These are phyloP conservation scores for Conger conger DNA, from an alignment of 2,113 vertebrate species.

Conservation along the genomic window DNA sequence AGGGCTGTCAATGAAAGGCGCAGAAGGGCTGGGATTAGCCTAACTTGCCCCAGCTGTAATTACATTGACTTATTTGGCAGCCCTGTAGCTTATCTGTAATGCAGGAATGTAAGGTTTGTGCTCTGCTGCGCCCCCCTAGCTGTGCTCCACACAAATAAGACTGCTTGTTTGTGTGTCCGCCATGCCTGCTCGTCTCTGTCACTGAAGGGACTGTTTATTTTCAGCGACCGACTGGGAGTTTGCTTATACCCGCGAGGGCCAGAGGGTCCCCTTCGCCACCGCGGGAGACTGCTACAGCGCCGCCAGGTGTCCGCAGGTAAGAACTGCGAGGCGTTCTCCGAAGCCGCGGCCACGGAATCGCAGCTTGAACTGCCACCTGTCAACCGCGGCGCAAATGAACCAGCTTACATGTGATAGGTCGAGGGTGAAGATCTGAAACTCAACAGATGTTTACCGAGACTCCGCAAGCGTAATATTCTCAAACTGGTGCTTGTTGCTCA, in stretches of 20 bases:
- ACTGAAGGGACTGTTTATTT: slow-evolving; percentile 11
- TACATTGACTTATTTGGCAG: slow-evolving; percentile 45
- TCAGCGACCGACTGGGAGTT: slow-evolving; percentile 92
- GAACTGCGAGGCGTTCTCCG: slow-evolving; percentile 31
- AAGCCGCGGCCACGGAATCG: too few relatives aligned
- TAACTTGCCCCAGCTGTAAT: slow-evolving; percentile 49
- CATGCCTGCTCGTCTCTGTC: not conserved
- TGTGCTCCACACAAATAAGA: not conserved
- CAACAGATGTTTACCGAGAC: too few relatives aligned
- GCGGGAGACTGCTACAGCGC: slow-evolving; percentile 96
- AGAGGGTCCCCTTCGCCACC: slow-evolving; percentile 88
- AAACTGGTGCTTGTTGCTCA: too few relatives aligned
- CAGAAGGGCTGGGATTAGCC: slow-evolving; percentile 47
- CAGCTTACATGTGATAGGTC: not conserved
- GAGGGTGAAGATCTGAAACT: not conserved
- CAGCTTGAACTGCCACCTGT: too few relatives aligned
- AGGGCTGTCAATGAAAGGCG: slow-evolving; percentile 49
- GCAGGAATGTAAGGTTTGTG: not conserved
- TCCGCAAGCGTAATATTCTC: too few relatives aligned
- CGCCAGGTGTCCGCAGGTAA: slow-evolving; percentile 90
- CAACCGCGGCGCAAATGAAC: too few relatives aligned
- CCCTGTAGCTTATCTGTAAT: slow-evolving; percentile 31
- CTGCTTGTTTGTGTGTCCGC: not conserved
- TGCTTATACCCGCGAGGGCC: slow-evolving; percentile 81
- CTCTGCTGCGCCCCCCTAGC: not conserved